Evolutionary conservation across 2,113 vertebrate genomes (phyloP).

Genomic region (Canis aureus): DNA sequence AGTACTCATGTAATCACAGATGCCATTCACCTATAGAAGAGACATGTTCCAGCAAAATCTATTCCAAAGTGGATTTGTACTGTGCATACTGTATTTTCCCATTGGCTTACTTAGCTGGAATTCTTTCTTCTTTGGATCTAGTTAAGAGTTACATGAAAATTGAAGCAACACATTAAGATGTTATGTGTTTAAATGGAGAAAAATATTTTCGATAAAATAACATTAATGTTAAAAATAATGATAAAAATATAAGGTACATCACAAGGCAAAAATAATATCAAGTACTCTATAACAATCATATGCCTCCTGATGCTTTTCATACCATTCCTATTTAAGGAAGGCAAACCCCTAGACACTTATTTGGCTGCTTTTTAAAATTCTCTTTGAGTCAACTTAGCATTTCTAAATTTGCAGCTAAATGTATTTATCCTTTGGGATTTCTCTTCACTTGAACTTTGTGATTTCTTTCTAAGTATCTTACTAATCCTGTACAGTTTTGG

Average conservation of each 20-base stretch:
- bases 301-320: neutral
- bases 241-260: neutral
- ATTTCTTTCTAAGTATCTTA: slow-evolving; percentile 21
- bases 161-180: neutral
- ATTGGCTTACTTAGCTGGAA: neutral
- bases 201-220: slow-evolving; percentile 4
- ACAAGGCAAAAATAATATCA: neutral
- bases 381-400: neutral
- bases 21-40: neutral
- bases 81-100: neutral
- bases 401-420: neutral
- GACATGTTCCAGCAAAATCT: slow-evolving; percentile 1
- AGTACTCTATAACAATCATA: neutral
- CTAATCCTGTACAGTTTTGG: neutral
- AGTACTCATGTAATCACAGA: neutral
- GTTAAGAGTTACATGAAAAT: neutral
- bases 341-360: neutral
- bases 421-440: neutral
- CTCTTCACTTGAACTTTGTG: neutral
- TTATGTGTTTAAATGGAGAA: neutral
- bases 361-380: slow-evolving; percentile 18
- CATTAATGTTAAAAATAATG: slow-evolving; percentile 2
- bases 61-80: neutral
- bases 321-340: neutral
- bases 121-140: neutral